These are phyloP conservation scores for Drosophila greeni DNA, from an alignment of 2,888 invertebrate species.

Conservation along the genomic window DNA sequence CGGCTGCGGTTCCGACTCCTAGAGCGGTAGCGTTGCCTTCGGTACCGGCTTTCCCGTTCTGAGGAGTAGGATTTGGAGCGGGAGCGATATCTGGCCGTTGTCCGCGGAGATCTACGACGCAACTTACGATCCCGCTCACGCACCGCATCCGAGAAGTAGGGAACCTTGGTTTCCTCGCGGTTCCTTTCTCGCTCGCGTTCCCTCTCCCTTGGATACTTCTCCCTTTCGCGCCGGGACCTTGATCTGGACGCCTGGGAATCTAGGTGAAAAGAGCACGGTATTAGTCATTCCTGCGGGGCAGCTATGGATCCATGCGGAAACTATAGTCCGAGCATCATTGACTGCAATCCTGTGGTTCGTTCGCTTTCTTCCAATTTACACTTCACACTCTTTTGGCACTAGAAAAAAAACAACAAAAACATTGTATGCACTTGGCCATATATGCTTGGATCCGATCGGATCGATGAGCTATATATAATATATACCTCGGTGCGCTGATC, in stretches of 20 bases:
- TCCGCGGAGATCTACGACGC: conserved; percentile 30
- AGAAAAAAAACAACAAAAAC: conserved; percentile 65
- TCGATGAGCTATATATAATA: conserved; percentile 3
- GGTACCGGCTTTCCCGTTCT: conserved; percentile 15
- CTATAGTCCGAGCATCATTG: conserved; percentile 14
- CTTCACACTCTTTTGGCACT: conserved; percentile 58
- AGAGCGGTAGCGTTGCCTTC: conserved; percentile 29
- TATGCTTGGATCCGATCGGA: conserved; percentile 9
- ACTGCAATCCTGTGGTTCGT: conserved; percentile 4
- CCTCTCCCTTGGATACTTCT: conserved; percentile 1
- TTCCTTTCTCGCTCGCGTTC: conserved; percentile 13
- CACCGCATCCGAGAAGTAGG: conserved; percentile 52
- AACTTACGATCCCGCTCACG: conserved; percentile 53
- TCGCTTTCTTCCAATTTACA: conserved; percentile 16
- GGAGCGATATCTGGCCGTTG: conserved; percentile 22
- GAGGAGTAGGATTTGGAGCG: conserved; percentile 40
- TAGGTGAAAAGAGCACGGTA: conserved; percentile 5
- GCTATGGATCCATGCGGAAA: neutral
- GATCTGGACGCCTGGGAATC: conserved; percentile 19
- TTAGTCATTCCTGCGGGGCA: conserved; percentile 10
- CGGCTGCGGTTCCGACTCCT: conserved; percentile 36
- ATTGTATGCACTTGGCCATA: conserved; percentile 35
- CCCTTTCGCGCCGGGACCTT: conserved; percentile 25
- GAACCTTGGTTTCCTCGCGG: conserved; percentile 42
- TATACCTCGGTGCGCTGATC: conserved; percentile 48